Conservation (phyloP, 2,888 invertebrate genomes). For the Scrobipalpa atriplicella region DNA sequence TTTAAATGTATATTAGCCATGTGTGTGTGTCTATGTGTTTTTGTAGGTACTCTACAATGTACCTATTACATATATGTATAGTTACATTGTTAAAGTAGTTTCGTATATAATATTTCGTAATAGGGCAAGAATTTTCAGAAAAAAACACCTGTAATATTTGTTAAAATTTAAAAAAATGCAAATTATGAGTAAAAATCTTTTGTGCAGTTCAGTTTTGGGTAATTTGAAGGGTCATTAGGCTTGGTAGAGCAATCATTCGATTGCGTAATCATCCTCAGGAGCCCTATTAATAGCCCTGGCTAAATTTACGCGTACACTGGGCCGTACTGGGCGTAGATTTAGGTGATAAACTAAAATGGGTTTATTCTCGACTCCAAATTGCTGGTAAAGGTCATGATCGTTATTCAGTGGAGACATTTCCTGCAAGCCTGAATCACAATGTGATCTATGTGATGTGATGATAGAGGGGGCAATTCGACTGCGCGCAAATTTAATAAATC, state of each 20-base stretch:
- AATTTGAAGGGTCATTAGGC: constrained; percentile 20
- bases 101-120: no score
- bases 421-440: background rate
- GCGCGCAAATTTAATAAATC: no score
- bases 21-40: no score
- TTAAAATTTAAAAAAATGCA: no score
- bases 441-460: no score
- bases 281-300: constrained; percentile 23
- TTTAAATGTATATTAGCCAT: no score
- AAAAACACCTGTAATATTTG: no score
- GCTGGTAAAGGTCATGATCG: background rate
- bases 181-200: background rate
- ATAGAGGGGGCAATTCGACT: no score
- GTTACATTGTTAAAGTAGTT: no score
- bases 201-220: constrained; percentile 9
- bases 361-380: background rate
- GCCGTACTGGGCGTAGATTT: constrained; percentile 9
- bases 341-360: constrained; percentile 4
- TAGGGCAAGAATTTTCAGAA: no score
- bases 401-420: background rate
- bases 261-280: constrained; percentile 23
- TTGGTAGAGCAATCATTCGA: constrained; percentile 26
- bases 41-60: no score
- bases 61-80: no score
- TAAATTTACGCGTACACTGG: constrained; percentile 12